These are phyloP conservation scores for Acridotheres tristis DNA, from an alignment of 2,797 vertebrate genomes.

Conservation along the genomic window DNA sequence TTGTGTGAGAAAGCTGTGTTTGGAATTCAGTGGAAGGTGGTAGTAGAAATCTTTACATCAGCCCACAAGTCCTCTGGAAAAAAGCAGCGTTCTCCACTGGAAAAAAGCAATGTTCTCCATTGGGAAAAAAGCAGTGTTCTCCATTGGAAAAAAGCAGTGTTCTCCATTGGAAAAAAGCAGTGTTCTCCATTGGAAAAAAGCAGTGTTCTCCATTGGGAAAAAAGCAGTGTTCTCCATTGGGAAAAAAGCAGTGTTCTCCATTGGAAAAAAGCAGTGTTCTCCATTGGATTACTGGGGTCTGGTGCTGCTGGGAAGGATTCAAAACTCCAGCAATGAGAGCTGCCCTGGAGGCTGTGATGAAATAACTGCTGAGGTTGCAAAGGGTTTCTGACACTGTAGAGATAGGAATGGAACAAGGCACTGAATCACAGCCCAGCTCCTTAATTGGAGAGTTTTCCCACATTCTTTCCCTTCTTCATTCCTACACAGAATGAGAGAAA, in stretches of 20 bases:
- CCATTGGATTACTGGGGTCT: neutral
- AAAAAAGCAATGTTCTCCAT: neutral
- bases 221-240: neutral
- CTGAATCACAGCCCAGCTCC: neutral
- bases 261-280: neutral
- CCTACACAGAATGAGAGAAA: neutral
- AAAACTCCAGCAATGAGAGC: neutral
- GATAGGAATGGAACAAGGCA: neutral
- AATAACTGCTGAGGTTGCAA: neutral
- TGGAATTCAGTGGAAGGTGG: neutral
- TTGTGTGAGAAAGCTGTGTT: neutral
- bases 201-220: neutral
- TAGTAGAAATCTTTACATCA: neutral
- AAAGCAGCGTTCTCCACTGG: neutral
- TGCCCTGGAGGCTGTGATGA: neutral
- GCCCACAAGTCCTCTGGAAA: neutral
- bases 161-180: neutral
- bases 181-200: neutral
- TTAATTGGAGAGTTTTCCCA: neutral
- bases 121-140: neutral
- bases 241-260: neutral
- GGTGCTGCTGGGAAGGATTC: neutral
- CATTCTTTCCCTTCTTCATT: neutral
- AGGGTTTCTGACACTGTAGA: accelerated
- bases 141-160: neutral